phyloP scores from a whole-genome alignment of 2,888 invertebrate species.

The Aporophyla nigra region DNA sequence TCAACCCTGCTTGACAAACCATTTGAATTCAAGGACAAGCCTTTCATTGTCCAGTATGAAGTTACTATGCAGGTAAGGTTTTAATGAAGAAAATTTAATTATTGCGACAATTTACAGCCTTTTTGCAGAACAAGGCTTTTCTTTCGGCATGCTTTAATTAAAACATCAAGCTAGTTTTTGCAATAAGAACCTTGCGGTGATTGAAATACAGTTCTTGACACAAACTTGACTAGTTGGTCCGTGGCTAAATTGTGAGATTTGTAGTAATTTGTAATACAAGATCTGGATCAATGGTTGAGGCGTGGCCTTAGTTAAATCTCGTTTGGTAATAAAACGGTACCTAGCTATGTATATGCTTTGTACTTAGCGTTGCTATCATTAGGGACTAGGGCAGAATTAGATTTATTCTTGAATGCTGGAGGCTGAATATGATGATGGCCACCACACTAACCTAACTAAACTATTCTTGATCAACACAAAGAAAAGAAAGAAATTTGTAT shows the following conservation, averaged over 20 bases:
- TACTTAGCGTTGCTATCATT: neutral
- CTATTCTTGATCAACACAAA: too few species aligned
- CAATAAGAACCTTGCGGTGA: neutral
- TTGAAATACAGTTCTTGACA: neutral
- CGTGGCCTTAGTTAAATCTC: neutral
- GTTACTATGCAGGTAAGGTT: conserved; percentile 94
- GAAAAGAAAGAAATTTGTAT: neutral
- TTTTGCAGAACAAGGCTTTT: neutral
- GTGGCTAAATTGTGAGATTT: neutral
- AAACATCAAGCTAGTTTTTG: neutral
- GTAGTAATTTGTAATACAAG: neutral
- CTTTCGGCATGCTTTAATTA: neutral
- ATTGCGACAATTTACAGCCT: neutral
- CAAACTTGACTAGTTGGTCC: neutral
- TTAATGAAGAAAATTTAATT: neutral
- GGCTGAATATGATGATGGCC: neutral
- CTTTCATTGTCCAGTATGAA: conserved; percentile 98
- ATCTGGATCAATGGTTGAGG: neutral
- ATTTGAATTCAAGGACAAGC: conserved; percentile 96
- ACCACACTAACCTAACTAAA: neutral
- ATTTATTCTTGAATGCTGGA: neutral
- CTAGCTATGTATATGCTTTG: neutral
- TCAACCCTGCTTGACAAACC: conserved; percentile 94
- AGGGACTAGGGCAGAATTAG: neutral
- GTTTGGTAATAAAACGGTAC: neutral